Percentiles rank a stretch among this genome's conserved stretches.
Evolutionary conservation across 2,888 invertebrate genomes (phyloP).

Genomic region (Bibio marci): DNA sequence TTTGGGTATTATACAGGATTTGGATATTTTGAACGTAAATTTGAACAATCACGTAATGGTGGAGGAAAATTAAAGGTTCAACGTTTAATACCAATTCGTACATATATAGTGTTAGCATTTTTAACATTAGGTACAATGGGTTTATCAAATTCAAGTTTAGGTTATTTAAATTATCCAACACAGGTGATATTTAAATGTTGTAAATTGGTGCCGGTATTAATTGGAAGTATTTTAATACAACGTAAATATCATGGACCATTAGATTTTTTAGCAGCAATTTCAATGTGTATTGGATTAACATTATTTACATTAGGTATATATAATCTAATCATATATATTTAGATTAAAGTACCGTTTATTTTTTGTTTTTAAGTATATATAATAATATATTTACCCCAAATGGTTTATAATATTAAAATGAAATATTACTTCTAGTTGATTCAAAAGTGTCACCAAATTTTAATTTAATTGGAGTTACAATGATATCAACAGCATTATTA

Average conservation of each 20-base stretch:
- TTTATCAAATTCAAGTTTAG: slow-evolving; percentile 83
- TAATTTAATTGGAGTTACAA: slow-evolving; percentile 46
- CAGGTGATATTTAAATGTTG: slow-evolving; percentile 97
- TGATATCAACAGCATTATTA: slow-evolving; percentile 69
- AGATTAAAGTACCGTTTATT: no score
- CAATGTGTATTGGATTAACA: slow-evolving; percentile 79
- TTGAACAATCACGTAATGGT: slow-evolving; percentile 27
- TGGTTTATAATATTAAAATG: slow-evolving; percentile 5
- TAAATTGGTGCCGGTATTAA: slow-evolving; percentile 87
- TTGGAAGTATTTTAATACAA: slow-evolving; percentile 85
- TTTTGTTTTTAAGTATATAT: slow-evolving; percentile 1
- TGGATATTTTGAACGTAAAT: slow-evolving; percentile 52
- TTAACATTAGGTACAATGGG: slow-evolving; percentile 92
- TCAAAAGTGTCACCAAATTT: slow-evolving; percentile 61
- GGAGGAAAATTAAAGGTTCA: slow-evolving; percentile 37
- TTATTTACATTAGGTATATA: slow-evolving; percentile 61
- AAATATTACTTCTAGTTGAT: slow-evolving; percentile 36
- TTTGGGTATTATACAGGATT: slow-evolving; percentile 73
- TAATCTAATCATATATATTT: background rate
- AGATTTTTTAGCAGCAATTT: slow-evolving; percentile 67
- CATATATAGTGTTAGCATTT: slow-evolving; percentile 66
- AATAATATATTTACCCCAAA: background rate
- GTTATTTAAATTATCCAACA: slow-evolving; percentile 91
- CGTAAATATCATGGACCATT: slow-evolving; percentile 68
- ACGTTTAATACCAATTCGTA: slow-evolving; percentile 61